Percentiles rank a stretch among this genome's conserved stretches.
Evolutionary conservation across 2,113 vertebrate species (phyloP).

Genomic region (Cisticola juncidis): DNA sequence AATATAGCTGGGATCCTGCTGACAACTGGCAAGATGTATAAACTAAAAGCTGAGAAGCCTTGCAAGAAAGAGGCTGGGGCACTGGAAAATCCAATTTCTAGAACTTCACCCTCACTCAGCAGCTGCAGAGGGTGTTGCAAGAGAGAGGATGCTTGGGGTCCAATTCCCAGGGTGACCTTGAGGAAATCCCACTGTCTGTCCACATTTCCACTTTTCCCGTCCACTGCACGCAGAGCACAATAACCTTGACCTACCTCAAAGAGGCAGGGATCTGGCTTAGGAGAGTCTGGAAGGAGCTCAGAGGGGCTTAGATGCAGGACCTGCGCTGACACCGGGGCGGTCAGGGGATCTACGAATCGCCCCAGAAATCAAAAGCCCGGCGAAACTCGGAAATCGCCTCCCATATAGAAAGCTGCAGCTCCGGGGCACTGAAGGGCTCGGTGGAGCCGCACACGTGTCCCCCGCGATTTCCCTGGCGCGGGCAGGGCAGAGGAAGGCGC

Average conservation of each 20-base stretch:
- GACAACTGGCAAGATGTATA: background rate
- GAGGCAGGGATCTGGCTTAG: background rate
- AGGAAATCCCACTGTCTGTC: background rate
- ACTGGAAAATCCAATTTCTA: background rate
- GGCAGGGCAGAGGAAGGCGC: background rate
- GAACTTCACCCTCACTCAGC: background rate
- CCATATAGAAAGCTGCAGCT: background rate
- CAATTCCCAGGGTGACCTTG: conserved; percentile 1
- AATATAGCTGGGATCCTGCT: background rate
- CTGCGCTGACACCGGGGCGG: background rate
- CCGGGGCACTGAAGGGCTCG: background rate
- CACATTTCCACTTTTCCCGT: background rate
- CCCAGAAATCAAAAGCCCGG: background rate
- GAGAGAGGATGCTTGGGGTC: background rate
- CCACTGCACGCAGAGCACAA: background rate
- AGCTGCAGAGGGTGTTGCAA: background rate
- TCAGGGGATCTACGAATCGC: background rate
- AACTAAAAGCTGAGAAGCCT: background rate
- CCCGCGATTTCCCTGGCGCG: background rate
- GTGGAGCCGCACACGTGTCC: conserved; percentile 11
- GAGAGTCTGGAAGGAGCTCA: background rate
- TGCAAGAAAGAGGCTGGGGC: background rate
- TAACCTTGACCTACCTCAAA: conserved; percentile 42
- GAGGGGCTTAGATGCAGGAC: background rate
- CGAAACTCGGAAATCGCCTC: background rate